Evolutionary conservation across 2,113 vertebrate species (phyloP).

Genomic region (Notiomystis cincta): DNA sequence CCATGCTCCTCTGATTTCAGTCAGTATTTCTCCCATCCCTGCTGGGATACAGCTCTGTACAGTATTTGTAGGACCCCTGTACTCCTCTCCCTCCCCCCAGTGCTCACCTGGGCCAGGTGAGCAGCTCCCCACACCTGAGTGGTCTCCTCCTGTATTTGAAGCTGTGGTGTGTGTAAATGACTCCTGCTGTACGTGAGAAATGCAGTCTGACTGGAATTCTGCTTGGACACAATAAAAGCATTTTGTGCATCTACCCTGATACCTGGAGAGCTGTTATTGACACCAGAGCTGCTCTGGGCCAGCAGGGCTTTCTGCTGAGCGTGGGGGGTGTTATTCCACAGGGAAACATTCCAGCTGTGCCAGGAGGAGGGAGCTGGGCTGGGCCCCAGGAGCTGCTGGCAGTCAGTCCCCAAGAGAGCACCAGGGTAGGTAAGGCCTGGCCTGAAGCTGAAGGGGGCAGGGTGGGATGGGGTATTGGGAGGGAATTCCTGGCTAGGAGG

Average conservation of each 20-base stretch:
- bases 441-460: not conserved
- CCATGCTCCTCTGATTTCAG: not conserved
- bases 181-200: constrained; percentile 44
- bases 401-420: too few relatives aligned
- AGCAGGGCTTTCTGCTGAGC: rapidly evolving
- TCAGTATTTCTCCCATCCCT: not conserved
- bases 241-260: constrained; percentile 57
- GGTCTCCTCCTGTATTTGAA: constrained; percentile 37
- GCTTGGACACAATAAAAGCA: constrained; percentile 76
- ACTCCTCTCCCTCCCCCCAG: not conserved
- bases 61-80: not conserved
- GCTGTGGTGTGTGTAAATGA: constrained; percentile 40
- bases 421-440: not conserved
- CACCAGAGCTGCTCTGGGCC: rapidly evolving
- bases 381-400: not conserved
- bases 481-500: not conserved
- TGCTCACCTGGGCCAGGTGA: not conserved
- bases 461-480: rapidly evolving
- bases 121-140: not conserved
- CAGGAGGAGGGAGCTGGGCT: not conserved
- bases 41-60: not conserved
- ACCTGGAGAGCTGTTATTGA: not conserved
- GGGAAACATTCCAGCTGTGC: not conserved
- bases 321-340: rapidly evolving
- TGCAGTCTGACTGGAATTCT: constrained; percentile 40